Evolutionary conservation across 1,140 invertebrate genomes (phyloP), one percentile per base, ranked within the genome.

Genomic region (Drosophila nikananu): DNA sequence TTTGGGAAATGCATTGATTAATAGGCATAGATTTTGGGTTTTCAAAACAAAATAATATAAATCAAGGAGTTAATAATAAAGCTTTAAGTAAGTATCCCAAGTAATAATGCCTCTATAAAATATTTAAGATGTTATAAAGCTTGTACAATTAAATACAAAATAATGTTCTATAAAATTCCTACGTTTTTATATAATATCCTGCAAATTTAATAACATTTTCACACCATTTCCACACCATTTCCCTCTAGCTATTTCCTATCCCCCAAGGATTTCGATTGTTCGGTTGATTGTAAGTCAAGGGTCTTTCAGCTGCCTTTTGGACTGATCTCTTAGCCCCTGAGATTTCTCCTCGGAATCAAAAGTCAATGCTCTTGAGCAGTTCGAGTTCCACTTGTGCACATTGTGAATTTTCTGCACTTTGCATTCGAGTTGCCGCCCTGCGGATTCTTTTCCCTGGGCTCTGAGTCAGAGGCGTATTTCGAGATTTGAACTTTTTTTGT

Each of bases 401-500:
- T 78, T 78, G 74, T 49, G 73, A 77, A 51, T 57, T 68, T 68
- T 70, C 42, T 57, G 74, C 64, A 77, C 58, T 78, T 58, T 64
- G 59, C 62, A 67, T 65, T 59, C 51, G 48, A 44, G 39, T 64
- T 70, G 55, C 52, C 25, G 35, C 58, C 63, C 39, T 46, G 25
- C 52, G 52, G 52, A 39, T 65, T 52, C 30, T 41, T 23, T 55
- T 25, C 2, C 21, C 32, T 19, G n/a, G n/a, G n/a, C 15, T 60
- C 79, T 70, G 42, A 78, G 64, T 78, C 75, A 76, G 71, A 54
- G 61, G 72, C 60, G 66, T 65, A 59, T 75, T 71, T 62, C 35
- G 58, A 62, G 78, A 80, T 75, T 63, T 75, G 51, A 41, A 57
- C 42, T 58, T 59, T 59, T 48, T 54, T 66, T 66, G 42, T 73